A percentile compares a stretch with the other conserved stretches of the same genome.
These are phyloP conservation scores for Dendrolimus kikuchii DNA, from an alignment of 1,140 invertebrate species.

Conservation along the genomic window DNA sequence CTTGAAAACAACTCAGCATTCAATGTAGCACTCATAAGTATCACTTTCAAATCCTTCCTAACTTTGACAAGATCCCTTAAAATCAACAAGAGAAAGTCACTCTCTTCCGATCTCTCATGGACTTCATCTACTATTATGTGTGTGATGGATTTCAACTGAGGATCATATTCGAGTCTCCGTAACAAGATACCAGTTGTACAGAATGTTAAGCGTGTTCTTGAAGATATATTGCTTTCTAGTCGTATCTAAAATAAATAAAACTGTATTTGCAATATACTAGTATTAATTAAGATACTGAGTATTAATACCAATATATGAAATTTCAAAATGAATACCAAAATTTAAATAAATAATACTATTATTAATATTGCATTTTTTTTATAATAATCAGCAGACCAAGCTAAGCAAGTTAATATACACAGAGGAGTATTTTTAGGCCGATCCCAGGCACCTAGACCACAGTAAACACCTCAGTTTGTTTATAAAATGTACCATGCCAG, in stretches of 20 bases:
- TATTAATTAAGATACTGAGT: background rate
- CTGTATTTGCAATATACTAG: background rate
- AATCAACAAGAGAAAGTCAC: constrained; percentile 88
- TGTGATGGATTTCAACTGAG: constrained; percentile 78
- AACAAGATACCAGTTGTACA: constrained; percentile 94
- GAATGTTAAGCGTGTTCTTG: constrained; percentile 86
- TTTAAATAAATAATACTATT: too few species aligned
- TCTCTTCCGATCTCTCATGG: constrained; percentile 91
- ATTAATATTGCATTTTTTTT: too few species aligned
- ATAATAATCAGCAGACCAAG: too few species aligned
- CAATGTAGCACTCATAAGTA: constrained; percentile 91
- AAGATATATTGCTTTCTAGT: constrained; percentile 83
- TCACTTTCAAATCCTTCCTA: constrained; percentile 83
- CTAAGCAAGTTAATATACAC: too few species aligned
- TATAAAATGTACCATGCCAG: too few species aligned
- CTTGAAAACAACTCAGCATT: constrained; percentile 85
- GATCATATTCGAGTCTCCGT: constrained; percentile 84
- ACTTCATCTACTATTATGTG: constrained; percentile 93
- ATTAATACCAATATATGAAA: too few species aligned
- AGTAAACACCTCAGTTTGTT: too few species aligned
- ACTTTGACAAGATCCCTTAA: constrained; percentile 80
- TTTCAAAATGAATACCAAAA: too few species aligned
- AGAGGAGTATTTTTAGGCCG: too few species aligned
- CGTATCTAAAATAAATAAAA: constrained; percentile 52
- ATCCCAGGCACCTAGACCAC: too few species aligned